Evolutionary conservation across 1,140 invertebrate genomes (phyloP).

Genomic region (Monochamus saltuarius): DNA sequence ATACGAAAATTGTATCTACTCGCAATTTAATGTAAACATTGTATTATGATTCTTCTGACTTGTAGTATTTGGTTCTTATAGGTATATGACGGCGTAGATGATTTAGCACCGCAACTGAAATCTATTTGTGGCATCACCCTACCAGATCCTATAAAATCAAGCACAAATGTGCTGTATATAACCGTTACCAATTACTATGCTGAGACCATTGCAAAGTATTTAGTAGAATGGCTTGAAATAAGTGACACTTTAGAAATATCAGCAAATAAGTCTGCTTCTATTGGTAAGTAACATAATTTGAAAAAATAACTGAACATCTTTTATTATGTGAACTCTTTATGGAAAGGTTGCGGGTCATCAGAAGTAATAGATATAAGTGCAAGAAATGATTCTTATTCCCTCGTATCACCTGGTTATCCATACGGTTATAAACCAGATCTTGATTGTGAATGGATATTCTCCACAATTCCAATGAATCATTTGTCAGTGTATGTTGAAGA

Average conservation of each 20-base stretch:
- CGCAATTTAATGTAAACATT: too few relatives aligned
- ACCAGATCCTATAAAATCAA: constrained; percentile 57
- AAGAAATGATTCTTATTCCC: constrained; percentile 24
- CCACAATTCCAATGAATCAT: constrained; percentile 59
- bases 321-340: too few relatives aligned
- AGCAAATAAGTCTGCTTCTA: too few relatives aligned
- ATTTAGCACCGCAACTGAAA: constrained; percentile 59
- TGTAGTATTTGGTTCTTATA: constrained; percentile 38
- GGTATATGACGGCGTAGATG: constrained; percentile 75
- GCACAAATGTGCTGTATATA: constrained; percentile 63
- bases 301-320: too few relatives aligned
- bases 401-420: constrained; percentile 81
- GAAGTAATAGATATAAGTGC: constrained; percentile 46
- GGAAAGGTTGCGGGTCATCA: constrained; percentile 14
- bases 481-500: constrained; percentile 56
- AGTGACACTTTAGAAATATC: too few relatives aligned
- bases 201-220: too few relatives aligned
- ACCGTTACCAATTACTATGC: constrained; percentile 12
- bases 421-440: constrained; percentile 65
- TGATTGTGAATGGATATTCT: constrained; percentile 75
- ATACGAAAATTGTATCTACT: too few relatives aligned
- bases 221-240: too few relatives aligned
- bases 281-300: too few relatives aligned
- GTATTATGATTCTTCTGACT: too few relatives aligned
- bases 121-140: constrained; percentile 56